Conservation (phyloP, 2,113 vertebrate genomes). For the Dipodomys ordii region DNA sequence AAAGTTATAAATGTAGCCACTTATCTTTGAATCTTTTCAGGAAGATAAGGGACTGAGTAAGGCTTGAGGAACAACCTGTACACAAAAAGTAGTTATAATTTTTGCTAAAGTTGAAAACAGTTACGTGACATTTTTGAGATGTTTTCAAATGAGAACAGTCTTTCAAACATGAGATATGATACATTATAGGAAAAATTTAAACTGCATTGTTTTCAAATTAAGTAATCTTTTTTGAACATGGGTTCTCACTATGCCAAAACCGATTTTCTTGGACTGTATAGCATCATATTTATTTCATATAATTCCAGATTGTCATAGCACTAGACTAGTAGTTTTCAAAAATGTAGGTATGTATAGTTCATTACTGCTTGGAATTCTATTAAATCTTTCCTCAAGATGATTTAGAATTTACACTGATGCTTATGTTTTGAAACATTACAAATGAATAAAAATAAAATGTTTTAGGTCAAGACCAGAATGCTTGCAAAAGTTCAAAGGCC, state of each 20-base stretch:
- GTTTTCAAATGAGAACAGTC: not conserved
- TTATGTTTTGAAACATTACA: not conserved
- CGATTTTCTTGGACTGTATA: not conserved
- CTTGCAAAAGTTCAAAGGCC: not conserved
- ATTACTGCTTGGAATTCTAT: too few relatives aligned
- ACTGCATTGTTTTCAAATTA: not conserved
- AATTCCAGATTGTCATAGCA: too few relatives aligned
- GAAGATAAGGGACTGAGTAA: not conserved
- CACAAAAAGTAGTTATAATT: not conserved
- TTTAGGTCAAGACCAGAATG: not conserved
- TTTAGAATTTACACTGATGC: too few relatives aligned
- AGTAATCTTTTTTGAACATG: not conserved
- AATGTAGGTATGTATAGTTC: too few relatives aligned
- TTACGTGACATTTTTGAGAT: too few relatives aligned
- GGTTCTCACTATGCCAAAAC: not conserved
- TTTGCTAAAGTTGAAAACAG: not conserved
- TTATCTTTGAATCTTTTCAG: not conserved
- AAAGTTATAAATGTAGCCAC: not conserved
- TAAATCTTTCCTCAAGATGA: too few relatives aligned
- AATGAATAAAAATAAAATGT: conserved; percentile 15
- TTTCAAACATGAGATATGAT: not conserved
- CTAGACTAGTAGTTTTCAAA: not conserved
- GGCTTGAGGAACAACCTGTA: not conserved
- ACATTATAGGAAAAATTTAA: not conserved
- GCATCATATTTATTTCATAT: not conserved